Evolutionary conservation across 2,888 invertebrate genomes (phyloP).

Genomic region (Sphaerophoria rueppellii): DNA sequence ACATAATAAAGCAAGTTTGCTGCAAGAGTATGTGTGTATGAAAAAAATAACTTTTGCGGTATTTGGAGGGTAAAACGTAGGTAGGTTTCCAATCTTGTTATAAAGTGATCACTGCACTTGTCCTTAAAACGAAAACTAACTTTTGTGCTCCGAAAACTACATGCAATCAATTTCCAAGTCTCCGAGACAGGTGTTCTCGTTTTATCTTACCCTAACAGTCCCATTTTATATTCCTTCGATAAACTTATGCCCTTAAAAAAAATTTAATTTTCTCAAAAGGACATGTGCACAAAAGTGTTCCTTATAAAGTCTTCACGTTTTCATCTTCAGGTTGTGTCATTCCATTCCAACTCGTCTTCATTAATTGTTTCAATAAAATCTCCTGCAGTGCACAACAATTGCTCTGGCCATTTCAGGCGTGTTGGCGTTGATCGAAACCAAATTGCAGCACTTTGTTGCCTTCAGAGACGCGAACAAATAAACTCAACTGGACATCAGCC

Average conservation of each 20-base stretch:
- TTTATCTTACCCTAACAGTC: no score
- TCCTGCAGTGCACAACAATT: slow-evolving; percentile 62
- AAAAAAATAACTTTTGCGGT: no score
- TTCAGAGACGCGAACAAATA: slow-evolving; percentile 11
- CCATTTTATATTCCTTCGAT: background rate
- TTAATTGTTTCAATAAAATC: slow-evolving; percentile 62
- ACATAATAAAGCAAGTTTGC: no score
- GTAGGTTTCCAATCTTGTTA: no score
- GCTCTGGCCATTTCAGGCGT: slow-evolving; percentile 50
- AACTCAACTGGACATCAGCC: background rate
- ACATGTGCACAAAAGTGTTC: slow-evolving; percentile 17
- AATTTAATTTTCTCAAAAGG: slow-evolving; percentile 53
- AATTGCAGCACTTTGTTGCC: slow-evolving; percentile 37
- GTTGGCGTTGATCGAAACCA: slow-evolving; percentile 47
- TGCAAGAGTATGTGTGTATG: no score
- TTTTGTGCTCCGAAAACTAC: no score
- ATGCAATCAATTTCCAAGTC: no score
- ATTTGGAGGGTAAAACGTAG: no score
- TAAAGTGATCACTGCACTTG: no score
- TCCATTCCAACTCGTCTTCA: background rate
- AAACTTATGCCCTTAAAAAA: slow-evolving; percentile 16
- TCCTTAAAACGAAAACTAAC: no score
- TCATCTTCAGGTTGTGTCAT: background rate
- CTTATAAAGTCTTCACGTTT: slow-evolving; percentile 17
- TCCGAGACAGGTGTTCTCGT: no score